Evolutionary conservation across 2,797 vertebrate genomes (phyloP).

Genomic region (Myotis vivesi): DNA sequence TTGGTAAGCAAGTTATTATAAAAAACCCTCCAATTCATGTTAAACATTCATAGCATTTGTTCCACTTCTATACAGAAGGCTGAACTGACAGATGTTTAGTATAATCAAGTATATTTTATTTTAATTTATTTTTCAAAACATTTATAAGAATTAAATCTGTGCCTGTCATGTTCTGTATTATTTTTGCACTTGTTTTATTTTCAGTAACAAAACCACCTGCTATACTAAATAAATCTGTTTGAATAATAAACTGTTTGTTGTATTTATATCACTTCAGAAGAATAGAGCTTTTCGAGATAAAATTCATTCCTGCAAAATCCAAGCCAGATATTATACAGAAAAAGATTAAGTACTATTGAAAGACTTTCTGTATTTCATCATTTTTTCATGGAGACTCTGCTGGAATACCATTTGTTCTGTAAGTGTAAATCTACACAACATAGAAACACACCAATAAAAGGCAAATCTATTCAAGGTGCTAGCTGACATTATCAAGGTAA

Average conservation of each 20-base stretch:
- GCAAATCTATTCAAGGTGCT: not conserved
- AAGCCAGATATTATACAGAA: not conserved
- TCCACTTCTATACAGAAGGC: not conserved
- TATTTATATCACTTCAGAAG: not conserved
- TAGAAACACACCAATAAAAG: not conserved
- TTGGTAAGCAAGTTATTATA: not conserved
- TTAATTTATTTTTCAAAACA: slow-evolving; percentile 50
- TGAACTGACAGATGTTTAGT: not conserved
- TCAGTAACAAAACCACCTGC: slow-evolving; percentile 56
- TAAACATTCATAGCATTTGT: not conserved
- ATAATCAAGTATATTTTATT: slow-evolving; percentile 31
- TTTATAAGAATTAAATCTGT: slow-evolving; percentile 44
- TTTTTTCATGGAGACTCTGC: not conserved
- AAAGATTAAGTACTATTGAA: not conserved
- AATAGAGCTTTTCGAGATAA: not conserved
- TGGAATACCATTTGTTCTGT: not conserved
- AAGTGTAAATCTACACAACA: not conserved
- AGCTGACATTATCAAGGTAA: slow-evolving; percentile 5
- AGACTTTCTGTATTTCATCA: not conserved
- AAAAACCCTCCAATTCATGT: slow-evolving; percentile 34
- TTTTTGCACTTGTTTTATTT: slow-evolving; percentile 57
- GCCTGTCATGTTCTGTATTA: not conserved
- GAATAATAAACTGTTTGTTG: not conserved
- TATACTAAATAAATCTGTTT: slow-evolving; percentile 24
- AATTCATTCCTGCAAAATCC: not conserved